Conservation (phyloP, 1,140 invertebrate species). For the Drosophila auraria region DNA sequence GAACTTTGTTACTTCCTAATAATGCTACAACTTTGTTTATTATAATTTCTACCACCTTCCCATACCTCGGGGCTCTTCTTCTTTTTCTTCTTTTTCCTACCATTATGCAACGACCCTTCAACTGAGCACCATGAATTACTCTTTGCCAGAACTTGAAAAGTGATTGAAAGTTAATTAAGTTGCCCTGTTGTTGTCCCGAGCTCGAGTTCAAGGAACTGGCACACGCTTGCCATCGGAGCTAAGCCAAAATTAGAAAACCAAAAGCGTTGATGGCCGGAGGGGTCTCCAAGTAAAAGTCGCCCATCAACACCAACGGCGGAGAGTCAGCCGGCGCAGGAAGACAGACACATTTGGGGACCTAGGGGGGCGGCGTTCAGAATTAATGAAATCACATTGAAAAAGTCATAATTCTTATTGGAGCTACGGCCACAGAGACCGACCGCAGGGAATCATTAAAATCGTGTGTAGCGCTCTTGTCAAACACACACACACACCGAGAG, state of each 20-base stretch:
- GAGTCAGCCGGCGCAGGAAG: constrained; percentile 19
- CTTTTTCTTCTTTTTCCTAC: neutral
- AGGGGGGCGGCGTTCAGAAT: constrained; percentile 44
- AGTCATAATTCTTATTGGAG: constrained; percentile 77
- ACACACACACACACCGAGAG: constrained; percentile 32
- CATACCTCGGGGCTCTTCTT: neutral
- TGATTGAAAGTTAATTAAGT: constrained; percentile 79
- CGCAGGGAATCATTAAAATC: constrained; percentile 80
- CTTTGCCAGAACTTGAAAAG: constrained; percentile 34
- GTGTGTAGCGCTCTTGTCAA: constrained; percentile 79
- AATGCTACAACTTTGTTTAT: neutral
- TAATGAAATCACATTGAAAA: constrained; percentile 81
- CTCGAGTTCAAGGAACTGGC: constrained; percentile 73
- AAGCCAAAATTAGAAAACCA: constrained; percentile 49
- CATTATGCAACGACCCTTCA: constrained; percentile 49
- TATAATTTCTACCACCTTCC: neutral
- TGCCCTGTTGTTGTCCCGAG: constrained; percentile 26
- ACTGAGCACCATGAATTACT: constrained; percentile 35
- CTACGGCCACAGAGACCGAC: constrained; percentile 43
- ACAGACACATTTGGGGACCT: neutral
- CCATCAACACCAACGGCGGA: constrained; percentile 78
- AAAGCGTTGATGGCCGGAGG: constrained; percentile 40
- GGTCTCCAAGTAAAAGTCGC: constrained; percentile 72
- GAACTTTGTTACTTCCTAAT: neutral
- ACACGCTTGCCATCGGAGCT: constrained; percentile 25